Percentiles rank a stretch among this genome's conserved stretches.
Evolutionary conservation across 2,888 invertebrate species (phyloP).

Genomic region (Caenorhabditis sp.): DNA sequence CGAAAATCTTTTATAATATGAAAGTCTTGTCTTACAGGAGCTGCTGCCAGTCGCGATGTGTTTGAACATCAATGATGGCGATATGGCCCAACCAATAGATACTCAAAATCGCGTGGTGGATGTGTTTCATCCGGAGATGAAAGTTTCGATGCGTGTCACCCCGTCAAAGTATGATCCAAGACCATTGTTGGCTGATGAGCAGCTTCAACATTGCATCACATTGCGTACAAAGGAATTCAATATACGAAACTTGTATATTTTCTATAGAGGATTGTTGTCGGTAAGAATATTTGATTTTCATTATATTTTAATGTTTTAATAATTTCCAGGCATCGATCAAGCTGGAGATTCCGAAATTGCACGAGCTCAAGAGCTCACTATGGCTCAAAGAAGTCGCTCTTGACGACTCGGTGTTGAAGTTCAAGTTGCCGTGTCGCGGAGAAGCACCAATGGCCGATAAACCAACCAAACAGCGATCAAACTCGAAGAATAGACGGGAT

Average conservation of each 20-base stretch:
- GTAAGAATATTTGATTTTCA: constrained; percentile 4
- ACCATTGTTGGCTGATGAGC: constrained; percentile 14
- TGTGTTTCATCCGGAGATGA: neutral
- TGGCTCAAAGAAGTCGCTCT: constrained; percentile 6
- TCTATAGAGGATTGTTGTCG: constrained; percentile 10
- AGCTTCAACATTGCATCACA: constrained; percentile 13
- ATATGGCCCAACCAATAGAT: constrained; percentile 12
- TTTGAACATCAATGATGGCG: constrained; percentile 23
- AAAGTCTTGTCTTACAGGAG: constrained; percentile 7
- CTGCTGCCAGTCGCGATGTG: constrained; percentile 20
- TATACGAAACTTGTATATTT: constrained; percentile 16
- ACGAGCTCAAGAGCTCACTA: constrained; percentile 14
- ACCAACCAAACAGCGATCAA: neutral
- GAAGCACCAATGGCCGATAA: neutral
- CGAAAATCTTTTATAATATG: neutral
- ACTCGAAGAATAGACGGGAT: neutral
- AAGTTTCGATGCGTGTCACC: neutral
- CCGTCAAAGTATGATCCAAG: constrained; percentile 19
- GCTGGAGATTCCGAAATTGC: constrained; percentile 12
- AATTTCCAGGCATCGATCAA: constrained; percentile 12
- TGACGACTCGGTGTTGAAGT: neutral
- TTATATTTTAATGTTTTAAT: neutral
- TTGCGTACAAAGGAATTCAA: constrained; percentile 31
- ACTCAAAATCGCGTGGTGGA: neutral
- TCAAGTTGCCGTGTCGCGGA: neutral